Conservation (phyloP, 1,140 invertebrate species). For the Nomia melanderi region DNA sequence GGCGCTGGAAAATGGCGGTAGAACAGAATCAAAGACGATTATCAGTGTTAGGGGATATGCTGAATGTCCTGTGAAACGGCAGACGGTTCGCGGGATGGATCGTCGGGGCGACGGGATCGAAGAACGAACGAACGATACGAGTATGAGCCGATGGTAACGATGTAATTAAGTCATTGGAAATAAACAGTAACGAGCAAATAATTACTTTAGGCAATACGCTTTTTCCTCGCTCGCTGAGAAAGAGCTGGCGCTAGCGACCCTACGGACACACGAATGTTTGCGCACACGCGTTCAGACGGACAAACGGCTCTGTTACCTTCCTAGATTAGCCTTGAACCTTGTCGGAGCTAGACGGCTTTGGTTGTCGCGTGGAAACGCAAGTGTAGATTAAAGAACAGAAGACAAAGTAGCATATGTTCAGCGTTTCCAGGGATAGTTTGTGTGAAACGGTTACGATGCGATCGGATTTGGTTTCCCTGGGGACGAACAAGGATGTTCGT, state of each 20-base stretch:
- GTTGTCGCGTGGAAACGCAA: conserved; percentile 26
- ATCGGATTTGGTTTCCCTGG: too few relatives aligned
- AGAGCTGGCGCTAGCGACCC: too few relatives aligned
- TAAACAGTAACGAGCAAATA: conserved; percentile 5
- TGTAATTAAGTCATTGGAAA: conserved; percentile 2
- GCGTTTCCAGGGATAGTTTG: too few relatives aligned
- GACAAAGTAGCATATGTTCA: too few relatives aligned
- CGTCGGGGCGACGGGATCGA: too few relatives aligned
- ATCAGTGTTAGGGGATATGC: too few relatives aligned
- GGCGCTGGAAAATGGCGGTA: too few relatives aligned
- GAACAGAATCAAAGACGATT: too few relatives aligned
- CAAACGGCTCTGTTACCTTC: conserved; percentile 1
- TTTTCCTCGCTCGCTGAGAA: conserved; percentile 1
- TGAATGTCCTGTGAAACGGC: too few relatives aligned
- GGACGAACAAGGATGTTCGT: conserved; percentile 2
- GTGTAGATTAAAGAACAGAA: background rate
- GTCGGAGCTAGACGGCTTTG: conserved; percentile 34
- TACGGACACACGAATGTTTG: background rate
- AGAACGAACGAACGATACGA: background rate
- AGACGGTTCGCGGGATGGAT: too few relatives aligned
- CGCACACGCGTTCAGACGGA: background rate
- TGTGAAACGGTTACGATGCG: too few relatives aligned
- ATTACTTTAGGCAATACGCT: conserved; percentile 41
- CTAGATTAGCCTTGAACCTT: conserved; percentile 11
- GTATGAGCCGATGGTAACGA: conserved; percentile 3